phyloP scores from a whole-genome alignment of 1,140 invertebrate genomes.

The Neodiprion virginianus region DNA sequence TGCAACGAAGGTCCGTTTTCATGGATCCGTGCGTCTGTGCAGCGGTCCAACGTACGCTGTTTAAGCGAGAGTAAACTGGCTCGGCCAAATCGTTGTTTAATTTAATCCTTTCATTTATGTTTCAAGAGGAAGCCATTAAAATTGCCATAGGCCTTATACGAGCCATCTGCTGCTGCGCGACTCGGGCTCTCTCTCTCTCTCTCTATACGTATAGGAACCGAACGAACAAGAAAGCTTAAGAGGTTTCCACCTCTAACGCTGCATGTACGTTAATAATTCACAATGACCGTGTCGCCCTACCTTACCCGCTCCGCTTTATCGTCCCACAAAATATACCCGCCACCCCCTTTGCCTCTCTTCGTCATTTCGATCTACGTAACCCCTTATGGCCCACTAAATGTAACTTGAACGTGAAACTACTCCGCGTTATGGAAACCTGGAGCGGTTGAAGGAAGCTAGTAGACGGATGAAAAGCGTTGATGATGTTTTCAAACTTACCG shows the following conservation, averaged over 20 bases:
- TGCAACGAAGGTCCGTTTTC: neutral
- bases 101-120: slow-evolving; percentile 45
- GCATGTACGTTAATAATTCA: slow-evolving; percentile 1
- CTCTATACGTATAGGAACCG: no score
- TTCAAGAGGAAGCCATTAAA: slow-evolving; percentile 49
- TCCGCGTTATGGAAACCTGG: no score
- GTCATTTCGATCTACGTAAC: neutral
- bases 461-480: no score
- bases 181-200: no score
- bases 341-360: neutral
- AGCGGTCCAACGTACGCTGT: no score
- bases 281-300: neutral
- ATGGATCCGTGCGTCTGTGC: neutral
- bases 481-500: no score
- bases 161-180: neutral
- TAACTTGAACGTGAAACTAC: no score
- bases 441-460: no score
- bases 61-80: slow-evolving; percentile 31
- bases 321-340: neutral
- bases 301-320: neutral
- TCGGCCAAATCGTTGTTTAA: slow-evolving; percentile 3
- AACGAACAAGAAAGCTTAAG: neutral
- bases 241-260: neutral
- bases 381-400: no score
- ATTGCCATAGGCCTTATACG: slow-evolving; percentile 26